A percentile compares a stretch with the other conserved stretches of the same genome.
Conservation (phyloP, 2,797 vertebrate genomes). For the Euthynnus affinis region DNA sequence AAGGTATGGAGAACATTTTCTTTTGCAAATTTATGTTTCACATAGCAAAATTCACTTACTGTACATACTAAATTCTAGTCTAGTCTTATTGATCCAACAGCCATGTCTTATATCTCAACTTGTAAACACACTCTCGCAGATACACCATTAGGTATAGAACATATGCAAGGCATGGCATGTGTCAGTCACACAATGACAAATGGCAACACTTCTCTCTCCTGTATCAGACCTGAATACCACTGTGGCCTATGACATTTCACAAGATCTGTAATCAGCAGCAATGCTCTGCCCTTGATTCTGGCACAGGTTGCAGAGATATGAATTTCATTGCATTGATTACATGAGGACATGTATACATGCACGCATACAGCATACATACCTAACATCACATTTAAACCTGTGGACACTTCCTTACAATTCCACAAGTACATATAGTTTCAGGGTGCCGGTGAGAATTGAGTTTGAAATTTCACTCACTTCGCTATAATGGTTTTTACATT, state of each 20-base stretch:
- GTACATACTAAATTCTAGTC: neutral
- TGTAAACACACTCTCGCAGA: slow-evolving; percentile 6
- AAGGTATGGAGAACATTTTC: too few species aligned
- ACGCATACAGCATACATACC: too few species aligned
- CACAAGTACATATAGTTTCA: slow-evolving; percentile 11
- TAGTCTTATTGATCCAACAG: slow-evolving; percentile 6
- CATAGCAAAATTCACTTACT: neutral
- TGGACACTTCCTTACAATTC: slow-evolving; percentile 27
- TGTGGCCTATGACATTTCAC: slow-evolving; percentile 69
- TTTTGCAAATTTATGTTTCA: neutral
- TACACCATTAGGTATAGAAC: slow-evolving; percentile 57
- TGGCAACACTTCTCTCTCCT: slow-evolving; percentile 41
- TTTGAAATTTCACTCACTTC: slow-evolving; percentile 6
- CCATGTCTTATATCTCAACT: slow-evolving; percentile 8
- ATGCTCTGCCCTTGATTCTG: slow-evolving; percentile 52
- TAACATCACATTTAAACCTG: slow-evolving; percentile 4
- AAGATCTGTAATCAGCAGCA: slow-evolving; percentile 53
- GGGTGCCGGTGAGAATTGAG: neutral
- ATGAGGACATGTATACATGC: neutral
- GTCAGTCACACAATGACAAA: slow-evolving; percentile 64
- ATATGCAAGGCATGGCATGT: slow-evolving; percentile 66
- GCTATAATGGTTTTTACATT: slow-evolving; percentile 13
- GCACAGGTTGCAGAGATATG: slow-evolving; percentile 34
- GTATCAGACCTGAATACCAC: slow-evolving; percentile 63
- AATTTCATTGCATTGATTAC: slow-evolving; percentile 58